Evolutionary conservation across 2,113 vertebrate species (phyloP).

Genomic region (Rhodinocichla rosea): DNA sequence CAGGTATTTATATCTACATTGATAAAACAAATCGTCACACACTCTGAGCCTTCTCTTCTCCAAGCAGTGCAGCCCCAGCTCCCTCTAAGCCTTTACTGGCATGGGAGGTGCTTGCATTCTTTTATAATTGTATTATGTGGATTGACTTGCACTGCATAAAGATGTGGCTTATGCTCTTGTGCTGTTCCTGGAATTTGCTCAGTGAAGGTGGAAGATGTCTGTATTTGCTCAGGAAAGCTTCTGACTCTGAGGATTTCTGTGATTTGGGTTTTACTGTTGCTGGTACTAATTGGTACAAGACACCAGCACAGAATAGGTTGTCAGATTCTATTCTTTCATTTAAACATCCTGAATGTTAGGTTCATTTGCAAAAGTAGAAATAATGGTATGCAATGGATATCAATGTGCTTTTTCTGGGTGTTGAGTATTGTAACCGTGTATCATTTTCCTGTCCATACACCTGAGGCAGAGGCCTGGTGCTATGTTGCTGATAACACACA

Average conservation of each 20-base stretch:
- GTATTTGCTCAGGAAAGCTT: background rate
- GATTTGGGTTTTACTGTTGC: background rate
- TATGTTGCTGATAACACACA: background rate
- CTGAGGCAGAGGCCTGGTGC: background rate
- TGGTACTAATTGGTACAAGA: constrained; percentile 7
- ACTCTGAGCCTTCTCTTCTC: background rate
- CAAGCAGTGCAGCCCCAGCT: background rate
- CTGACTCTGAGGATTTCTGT: background rate
- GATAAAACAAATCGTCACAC: rapidly evolving
- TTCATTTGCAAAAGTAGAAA: constrained; percentile 14
- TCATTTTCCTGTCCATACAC: background rate
- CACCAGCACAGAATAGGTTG: constrained; percentile 30
- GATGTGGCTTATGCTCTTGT: background rate
- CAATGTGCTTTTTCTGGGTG: background rate
- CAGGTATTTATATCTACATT: background rate
- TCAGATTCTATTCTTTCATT: constrained; percentile 27
- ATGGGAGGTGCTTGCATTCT: background rate
- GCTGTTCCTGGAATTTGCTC: constrained; percentile 4
- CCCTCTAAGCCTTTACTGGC: background rate
- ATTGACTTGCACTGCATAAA: background rate
- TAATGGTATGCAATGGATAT: background rate
- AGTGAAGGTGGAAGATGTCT: background rate
- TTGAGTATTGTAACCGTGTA: background rate
- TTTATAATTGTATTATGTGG: background rate
- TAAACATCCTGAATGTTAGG: constrained; percentile 11